phyloP scores from a whole-genome alignment of 2,888 invertebrate species.

The Podabrus alpinus region DNA sequence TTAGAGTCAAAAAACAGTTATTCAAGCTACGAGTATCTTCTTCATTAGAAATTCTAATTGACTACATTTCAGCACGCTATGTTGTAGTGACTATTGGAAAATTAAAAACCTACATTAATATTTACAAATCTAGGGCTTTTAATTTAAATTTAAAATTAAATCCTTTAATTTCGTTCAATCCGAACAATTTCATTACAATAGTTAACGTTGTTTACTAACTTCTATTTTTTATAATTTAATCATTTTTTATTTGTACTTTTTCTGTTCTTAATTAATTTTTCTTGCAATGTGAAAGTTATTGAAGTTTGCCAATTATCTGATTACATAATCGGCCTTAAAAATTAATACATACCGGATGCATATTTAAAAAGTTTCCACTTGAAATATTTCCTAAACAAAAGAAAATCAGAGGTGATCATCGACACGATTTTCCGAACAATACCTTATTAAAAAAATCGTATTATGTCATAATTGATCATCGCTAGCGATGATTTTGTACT shows the following conservation, averaged over 20 bases:
- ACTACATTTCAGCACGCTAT: background rate
- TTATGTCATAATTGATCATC: no score
- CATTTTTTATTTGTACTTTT: background rate
- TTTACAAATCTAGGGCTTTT: background rate
- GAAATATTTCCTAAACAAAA: no score
- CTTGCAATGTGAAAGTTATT: background rate
- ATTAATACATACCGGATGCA: no score
- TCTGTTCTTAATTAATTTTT: background rate
- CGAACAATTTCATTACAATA: background rate
- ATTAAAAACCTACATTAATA: background rate
- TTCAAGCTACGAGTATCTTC: background rate
- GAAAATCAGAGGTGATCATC: no score
- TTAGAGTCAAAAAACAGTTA: background rate
- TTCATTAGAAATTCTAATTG: background rate
- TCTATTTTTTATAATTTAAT: background rate
- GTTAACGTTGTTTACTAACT: background rate
- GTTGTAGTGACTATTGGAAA: background rate
- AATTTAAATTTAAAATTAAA: background rate
- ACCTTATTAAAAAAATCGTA: no score
- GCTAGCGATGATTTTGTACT: no score
- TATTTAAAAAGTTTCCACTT: no score
- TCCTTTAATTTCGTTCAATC: background rate
- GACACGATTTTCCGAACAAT: no score
- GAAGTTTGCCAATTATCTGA: background rate
- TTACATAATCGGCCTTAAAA: no score